phyloP scores from a whole-genome alignment of 2,113 vertebrate genomes.

The Phyllopteryx taeniolatus region DNA sequence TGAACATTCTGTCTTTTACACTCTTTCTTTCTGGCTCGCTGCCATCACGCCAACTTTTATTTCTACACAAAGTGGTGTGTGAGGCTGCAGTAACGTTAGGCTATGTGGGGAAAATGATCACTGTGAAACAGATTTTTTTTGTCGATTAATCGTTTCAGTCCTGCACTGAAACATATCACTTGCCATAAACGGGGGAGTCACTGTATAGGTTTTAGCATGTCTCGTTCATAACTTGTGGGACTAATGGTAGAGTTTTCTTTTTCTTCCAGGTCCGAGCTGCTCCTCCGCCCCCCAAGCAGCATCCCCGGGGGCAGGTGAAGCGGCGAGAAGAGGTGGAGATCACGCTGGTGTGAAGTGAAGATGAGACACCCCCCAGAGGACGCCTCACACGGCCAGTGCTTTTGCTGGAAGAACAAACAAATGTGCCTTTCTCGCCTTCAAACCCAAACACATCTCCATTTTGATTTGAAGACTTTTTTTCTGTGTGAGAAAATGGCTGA shows the following conservation, averaged over 20 bases:
- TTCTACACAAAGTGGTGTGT: too few species aligned
- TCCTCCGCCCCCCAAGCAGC: constrained; percentile 74
- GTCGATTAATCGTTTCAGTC: too few species aligned
- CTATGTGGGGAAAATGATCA: too few species aligned
- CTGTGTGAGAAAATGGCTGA: not conserved
- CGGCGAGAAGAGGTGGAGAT: constrained; percentile 75
- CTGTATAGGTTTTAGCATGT: not conserved
- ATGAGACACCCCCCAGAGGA: constrained; percentile 12
- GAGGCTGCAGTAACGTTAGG: too few species aligned
- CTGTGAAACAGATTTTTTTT: too few species aligned
- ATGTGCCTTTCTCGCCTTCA: not conserved
- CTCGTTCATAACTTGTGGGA: not conserved
- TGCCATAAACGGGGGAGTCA: too few species aligned
- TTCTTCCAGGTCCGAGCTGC: constrained; percentile 68
- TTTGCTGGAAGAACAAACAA: not conserved
- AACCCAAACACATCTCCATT: not conserved
- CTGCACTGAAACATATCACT: too few species aligned
- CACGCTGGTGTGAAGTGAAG: constrained; percentile 67
- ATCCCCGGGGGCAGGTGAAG: constrained; percentile 75
- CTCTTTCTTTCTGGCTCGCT: too few species aligned
- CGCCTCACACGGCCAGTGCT: not conserved
- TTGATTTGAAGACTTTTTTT: not conserved
- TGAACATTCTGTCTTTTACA: too few species aligned
- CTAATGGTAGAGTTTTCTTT: not conserved
- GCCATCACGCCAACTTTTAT: too few species aligned